phyloP scores from a whole-genome alignment of 2,888 invertebrate genomes.

The Eupithecia pulchellata region DNA sequence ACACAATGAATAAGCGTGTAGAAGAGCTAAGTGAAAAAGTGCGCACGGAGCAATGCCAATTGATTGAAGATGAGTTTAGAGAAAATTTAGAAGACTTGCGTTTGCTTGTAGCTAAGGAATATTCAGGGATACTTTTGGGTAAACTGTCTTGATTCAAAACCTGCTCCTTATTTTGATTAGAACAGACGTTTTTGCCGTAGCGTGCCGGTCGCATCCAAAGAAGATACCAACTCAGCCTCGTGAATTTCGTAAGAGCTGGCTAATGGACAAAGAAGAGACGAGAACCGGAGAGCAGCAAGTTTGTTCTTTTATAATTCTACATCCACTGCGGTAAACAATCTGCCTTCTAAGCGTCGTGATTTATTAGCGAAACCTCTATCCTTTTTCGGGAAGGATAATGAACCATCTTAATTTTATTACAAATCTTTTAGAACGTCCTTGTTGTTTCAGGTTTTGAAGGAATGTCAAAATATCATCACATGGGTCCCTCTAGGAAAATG shows the following conservation, averaged over 20 bases:
- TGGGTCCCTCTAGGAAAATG: slow-evolving; percentile 69
- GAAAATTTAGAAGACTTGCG: slow-evolving; percentile 83
- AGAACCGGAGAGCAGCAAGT: no score
- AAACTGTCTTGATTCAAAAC: slow-evolving; percentile 3
- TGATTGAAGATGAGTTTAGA: slow-evolving; percentile 65
- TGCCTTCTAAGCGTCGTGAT: background rate
- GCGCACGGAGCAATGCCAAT: slow-evolving; percentile 65
- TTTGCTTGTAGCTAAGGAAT: slow-evolving; percentile 84
- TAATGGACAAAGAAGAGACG: no score
- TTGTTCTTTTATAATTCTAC: background rate
- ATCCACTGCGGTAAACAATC: background rate
- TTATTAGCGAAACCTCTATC: background rate
- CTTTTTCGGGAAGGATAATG: background rate
- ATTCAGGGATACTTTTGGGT: slow-evolving; percentile 80
- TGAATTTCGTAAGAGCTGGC: no score
- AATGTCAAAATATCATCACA: slow-evolving; percentile 80
- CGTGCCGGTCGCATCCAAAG: background rate
- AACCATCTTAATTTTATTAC: background rate
- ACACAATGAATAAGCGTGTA: slow-evolving; percentile 72
- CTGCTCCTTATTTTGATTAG: background rate
- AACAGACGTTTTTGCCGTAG: background rate
- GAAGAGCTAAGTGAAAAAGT: slow-evolving; percentile 72
- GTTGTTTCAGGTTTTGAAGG: slow-evolving; percentile 59
- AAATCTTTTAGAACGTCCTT: background rate
- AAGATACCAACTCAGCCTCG: background rate